Conservation (phyloP, 2,113 vertebrate species). For the Reinhardtius hippoglossoides region DNA sequence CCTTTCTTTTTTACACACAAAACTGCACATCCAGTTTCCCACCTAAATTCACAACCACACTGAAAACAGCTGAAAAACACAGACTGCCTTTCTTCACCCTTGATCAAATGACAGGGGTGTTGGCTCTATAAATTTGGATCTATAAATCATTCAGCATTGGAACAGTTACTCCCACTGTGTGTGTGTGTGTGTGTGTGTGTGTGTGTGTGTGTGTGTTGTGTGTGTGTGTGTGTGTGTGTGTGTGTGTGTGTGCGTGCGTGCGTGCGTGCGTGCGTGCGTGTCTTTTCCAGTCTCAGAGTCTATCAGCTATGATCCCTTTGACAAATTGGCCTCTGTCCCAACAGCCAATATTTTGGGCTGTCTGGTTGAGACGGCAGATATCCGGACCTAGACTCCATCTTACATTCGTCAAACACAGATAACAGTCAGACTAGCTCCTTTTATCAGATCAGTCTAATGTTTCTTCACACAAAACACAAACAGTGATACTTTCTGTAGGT, state of each 20-base stretch:
- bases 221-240: background rate
- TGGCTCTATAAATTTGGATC: background rate
- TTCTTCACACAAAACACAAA: too few relatives aligned
- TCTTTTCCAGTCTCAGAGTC: too few relatives aligned
- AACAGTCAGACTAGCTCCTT: too few relatives aligned
- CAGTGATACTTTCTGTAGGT: background rate
- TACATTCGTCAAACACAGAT: too few relatives aligned
- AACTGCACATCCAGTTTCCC: slow-evolving; percentile 9
- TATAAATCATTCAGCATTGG: background rate
- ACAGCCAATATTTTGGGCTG: too few relatives aligned
- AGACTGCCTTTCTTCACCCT: background rate
- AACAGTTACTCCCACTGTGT: background rate
- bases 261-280: too few relatives aligned
- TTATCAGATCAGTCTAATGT: too few relatives aligned
- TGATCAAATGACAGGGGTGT: background rate
- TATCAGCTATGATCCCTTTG: too few relatives aligned
- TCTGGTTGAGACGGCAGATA: too few relatives aligned
- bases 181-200: background rate
- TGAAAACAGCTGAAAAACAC: background rate
- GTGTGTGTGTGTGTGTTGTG: background rate
- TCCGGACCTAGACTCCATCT: too few relatives aligned
- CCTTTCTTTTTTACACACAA: background rate
- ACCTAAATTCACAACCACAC: background rate
- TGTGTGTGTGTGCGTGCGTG: too few relatives aligned
- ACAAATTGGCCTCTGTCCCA: too few relatives aligned